Evolutionary conservation across 2,113 vertebrate species (phyloP), one percentile per base, ranked within the genome.

Genomic region (Thalassoma bifasciatum): DNA sequence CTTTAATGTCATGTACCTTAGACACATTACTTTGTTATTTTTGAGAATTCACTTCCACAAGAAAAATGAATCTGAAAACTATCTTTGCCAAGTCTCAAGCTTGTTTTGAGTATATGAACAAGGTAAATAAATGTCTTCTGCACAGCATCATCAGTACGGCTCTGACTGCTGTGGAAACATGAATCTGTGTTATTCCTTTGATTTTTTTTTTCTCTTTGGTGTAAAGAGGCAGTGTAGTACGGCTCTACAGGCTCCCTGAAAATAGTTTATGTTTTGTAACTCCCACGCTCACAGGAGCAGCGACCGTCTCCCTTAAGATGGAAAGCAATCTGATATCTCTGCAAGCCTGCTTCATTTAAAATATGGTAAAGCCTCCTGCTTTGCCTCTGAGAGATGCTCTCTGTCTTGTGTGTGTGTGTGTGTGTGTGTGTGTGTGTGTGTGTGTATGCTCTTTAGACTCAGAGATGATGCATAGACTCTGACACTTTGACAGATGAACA

Each of bases 401-500:
- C 74, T 70, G 63, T 80, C 40, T 66, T 85, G 79, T 70, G 42
- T 81, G 79, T 73, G 64, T 76, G 69, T 77, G 74, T 75, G 46
- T 34, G 79, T 63, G 54, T 49, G 54, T 62, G 46, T 59, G 56
- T 68, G 42, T 78, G 62, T 61, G 69, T 61, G 22, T 52, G 26
- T 53, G 38, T 56, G 79, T 30, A 6, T 68, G 79, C 79, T 66
- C 74, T 77, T 74, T 61, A 79, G 81, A 87, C 86, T 85, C 86
- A 16, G 80, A 82, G 72, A 90, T 92, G 91, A 93, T 92, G 89
- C 92, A 91, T 93, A 87, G 92, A 88, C 73, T 88, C 85, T 92
- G 91, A 93, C 91, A 90, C 86, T 92, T 93, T 93, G 92, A 93
- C 93, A 92, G 92, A 94, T 93, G 91, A 93, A 92, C 89, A 92